Conservation (phyloP, 1,140 invertebrate genomes). For the Lasioglossum baleicum region DNA sequence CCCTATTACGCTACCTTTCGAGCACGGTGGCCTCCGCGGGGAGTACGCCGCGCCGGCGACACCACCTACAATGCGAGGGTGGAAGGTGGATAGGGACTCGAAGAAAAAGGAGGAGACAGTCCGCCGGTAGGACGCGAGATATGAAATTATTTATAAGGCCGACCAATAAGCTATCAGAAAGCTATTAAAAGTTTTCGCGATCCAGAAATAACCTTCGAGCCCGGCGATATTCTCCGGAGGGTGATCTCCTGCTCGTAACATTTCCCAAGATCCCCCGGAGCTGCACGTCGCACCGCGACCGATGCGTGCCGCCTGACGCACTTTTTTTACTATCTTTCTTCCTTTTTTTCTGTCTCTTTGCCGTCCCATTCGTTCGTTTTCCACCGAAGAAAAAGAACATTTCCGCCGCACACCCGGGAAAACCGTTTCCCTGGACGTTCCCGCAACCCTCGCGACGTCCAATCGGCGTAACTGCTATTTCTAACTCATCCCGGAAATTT, state of each 20-base stretch:
- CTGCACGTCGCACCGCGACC: not conserved
- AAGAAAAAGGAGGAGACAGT: constrained; percentile 7
- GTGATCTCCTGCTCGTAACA: constrained; percentile 51
- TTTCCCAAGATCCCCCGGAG: constrained; percentile 24
- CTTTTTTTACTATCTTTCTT: not conserved
- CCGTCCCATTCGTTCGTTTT: not conserved
- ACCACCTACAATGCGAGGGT: constrained; percentile 10
- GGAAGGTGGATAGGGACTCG: not conserved
- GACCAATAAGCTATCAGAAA: constrained; percentile 70
- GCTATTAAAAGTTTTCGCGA: constrained; percentile 72
- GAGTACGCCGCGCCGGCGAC: not conserved
- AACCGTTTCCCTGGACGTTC: not conserved
- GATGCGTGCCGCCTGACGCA: constrained; percentile 40
- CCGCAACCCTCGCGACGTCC: too few relatives aligned
- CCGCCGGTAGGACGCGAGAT: constrained; percentile 46
- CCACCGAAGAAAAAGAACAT: not conserved
- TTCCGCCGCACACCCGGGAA: not conserved
- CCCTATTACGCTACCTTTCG: not conserved
- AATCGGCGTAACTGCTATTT: too few relatives aligned
- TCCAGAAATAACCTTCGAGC: constrained; percentile 66
- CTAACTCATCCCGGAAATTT: too few relatives aligned
- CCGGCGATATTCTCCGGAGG: constrained; percentile 49
- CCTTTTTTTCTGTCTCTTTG: not conserved
- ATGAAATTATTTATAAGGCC: constrained; percentile 69
- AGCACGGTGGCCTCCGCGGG: not conserved